phyloP scores from a whole-genome alignment of 2,113 vertebrate genomes.

The Rhadina sibilatrix region DNA sequence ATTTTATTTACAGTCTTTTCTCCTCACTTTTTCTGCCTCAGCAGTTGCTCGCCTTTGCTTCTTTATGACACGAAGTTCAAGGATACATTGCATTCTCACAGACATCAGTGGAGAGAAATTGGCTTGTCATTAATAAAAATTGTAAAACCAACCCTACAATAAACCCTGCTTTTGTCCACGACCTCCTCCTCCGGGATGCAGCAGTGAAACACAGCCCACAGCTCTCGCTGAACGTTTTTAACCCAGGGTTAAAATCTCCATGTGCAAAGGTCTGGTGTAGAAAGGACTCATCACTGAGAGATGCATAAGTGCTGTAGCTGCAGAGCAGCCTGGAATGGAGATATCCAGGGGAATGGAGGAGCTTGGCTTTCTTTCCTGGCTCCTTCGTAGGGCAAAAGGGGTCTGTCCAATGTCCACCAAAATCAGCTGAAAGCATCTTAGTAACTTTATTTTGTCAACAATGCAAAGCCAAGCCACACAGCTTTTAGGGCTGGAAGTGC shows the following conservation, averaged over 20 bases:
- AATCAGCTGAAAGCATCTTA: not conserved
- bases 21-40: constrained; percentile 22
- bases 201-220: not conserved
- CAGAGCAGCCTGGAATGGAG: not conserved
- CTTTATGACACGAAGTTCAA: constrained; percentile 33
- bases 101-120: constrained; percentile 17
- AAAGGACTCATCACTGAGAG: not conserved
- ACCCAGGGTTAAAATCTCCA: not conserved
- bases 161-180: not conserved
- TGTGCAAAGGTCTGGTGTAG: not conserved
- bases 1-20: constrained; percentile 28
- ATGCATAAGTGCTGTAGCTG: not conserved
- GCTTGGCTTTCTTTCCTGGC: not conserved
- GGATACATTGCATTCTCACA: constrained; percentile 32
- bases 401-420: not conserved
- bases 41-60: constrained; percentile 30
- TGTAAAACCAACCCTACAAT: constrained; percentile 21
- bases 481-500: not conserved
- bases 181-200: not conserved
- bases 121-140: constrained; percentile 17
- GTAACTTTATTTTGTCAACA: not conserved
- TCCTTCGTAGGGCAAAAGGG: not conserved
- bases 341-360: not conserved
- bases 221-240: not conserved
- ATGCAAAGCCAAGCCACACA: not conserved